Conservation (phyloP, 2,113 vertebrate genomes). For the Mustela lutreola region DNA sequence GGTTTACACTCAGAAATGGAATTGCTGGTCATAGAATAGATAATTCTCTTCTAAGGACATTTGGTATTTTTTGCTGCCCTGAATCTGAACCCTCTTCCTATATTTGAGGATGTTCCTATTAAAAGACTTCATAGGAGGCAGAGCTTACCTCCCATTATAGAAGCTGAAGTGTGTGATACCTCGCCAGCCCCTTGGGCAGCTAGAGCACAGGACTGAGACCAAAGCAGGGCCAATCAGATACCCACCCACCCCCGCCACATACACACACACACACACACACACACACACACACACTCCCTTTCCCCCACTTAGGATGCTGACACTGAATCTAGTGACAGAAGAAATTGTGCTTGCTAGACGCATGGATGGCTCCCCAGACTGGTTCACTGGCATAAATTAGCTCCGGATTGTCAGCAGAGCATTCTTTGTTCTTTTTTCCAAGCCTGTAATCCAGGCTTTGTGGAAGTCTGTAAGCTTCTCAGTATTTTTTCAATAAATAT, state of each 20-base stretch:
- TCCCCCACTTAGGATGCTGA: not conserved
- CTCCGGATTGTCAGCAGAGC: not conserved
- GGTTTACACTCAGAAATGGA: not conserved
- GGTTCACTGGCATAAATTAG: not conserved
- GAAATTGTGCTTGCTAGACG: not conserved
- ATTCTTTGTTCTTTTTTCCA: not conserved
- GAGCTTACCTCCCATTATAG: not conserved
- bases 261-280: too few species aligned
- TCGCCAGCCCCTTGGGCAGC: not conserved
- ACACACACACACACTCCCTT: too few species aligned
- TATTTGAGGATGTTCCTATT: not conserved
- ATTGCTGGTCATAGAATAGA: not conserved
- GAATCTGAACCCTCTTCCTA: not conserved
- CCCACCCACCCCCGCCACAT: fast-evolving
- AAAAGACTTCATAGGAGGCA: not conserved
- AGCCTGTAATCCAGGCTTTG: not conserved
- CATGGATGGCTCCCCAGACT: not conserved
- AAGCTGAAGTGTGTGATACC: not conserved
- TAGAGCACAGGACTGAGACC: not conserved
- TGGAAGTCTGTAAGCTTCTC: not conserved
- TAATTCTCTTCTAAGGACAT: not conserved
- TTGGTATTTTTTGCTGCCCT: not conserved
- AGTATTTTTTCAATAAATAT: constrained; percentile 5
- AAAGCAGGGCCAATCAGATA: not conserved
- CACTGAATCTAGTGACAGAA: not conserved